These are phyloP conservation scores for Eurois occulta DNA, from an alignment of 2,888 invertebrate genomes.

Conservation along the genomic window DNA sequence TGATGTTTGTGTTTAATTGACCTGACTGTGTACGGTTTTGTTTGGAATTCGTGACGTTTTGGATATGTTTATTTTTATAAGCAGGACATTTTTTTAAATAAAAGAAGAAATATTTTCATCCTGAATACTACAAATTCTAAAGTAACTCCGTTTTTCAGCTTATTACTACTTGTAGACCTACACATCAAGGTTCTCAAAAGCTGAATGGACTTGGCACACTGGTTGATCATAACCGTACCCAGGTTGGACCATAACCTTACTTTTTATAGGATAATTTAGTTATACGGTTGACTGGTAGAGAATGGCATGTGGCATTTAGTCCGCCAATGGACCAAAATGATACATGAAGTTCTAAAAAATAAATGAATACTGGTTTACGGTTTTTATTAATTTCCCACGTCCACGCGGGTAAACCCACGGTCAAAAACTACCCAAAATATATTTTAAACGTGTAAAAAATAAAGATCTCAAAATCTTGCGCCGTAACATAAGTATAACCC, in stretches of 20 bases:
- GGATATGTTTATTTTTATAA: background rate
- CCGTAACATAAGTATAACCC: background rate
- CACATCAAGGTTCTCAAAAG: background rate
- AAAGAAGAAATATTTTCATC: background rate
- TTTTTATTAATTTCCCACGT: background rate
- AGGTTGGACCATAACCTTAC: background rate
- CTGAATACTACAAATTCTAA: background rate
- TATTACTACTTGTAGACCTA: background rate
- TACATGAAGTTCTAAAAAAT: background rate
- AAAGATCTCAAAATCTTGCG: background rate
- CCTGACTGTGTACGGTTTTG: conserved; percentile 32
- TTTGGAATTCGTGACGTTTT: conserved; percentile 29
- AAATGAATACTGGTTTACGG: background rate
- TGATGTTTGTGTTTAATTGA: conserved; percentile 63
- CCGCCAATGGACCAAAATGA: background rate
- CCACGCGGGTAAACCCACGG: background rate
- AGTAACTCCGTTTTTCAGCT: background rate
- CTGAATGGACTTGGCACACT: background rate
- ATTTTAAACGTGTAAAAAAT: background rate
- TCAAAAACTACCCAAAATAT: background rate
- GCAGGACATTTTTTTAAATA: background rate
- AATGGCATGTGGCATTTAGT: background rate
- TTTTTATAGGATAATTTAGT: background rate
- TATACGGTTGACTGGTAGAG: background rate
- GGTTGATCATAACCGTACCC: background rate